phyloP scores from a whole-genome alignment of 2,888 invertebrate species.

The Sturmia bella region DNA sequence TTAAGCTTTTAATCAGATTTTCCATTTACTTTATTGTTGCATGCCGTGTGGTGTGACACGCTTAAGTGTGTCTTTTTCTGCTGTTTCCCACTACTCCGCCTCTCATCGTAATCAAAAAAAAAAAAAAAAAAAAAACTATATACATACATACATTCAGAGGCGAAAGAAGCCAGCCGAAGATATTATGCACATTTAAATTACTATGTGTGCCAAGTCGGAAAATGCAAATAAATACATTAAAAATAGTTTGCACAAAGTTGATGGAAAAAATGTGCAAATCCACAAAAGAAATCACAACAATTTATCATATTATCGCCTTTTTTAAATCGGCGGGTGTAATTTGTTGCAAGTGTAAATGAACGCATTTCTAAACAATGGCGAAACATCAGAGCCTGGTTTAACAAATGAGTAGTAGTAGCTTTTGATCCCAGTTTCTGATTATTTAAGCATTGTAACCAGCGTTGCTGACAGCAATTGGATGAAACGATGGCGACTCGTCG shows the following conservation, averaged over 20 bases:
- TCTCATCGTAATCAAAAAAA: conserved; percentile 2
- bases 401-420: background rate
- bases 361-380: conserved; percentile 17
- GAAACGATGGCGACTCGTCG: too few species aligned
- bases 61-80: conserved; percentile 22
- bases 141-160: conserved; percentile 2
- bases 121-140: too few species aligned
- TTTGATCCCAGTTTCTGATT: too few species aligned
- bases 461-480: too few species aligned
- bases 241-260: conserved; percentile 31
- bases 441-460: too few species aligned
- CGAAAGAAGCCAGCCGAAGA: conserved; percentile 9
- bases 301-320: conserved; percentile 61
- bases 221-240: conserved; percentile 49
- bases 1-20: conserved; percentile 58
- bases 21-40: conserved; percentile 36
- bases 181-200: conserved; percentile 47
- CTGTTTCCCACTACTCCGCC: background rate
- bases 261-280: conserved; percentile 18
- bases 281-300: conserved; percentile 43
- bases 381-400: conserved; percentile 1
- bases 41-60: conserved; percentile 34
- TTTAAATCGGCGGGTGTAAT: conserved; percentile 57
- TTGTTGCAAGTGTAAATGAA: conserved; percentile 50
- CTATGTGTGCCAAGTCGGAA: conserved; percentile 53